These are phyloP conservation scores for Nephrotoma appendiculata DNA, from an alignment of 2,888 invertebrate genomes.

Conservation along the genomic window DNA sequence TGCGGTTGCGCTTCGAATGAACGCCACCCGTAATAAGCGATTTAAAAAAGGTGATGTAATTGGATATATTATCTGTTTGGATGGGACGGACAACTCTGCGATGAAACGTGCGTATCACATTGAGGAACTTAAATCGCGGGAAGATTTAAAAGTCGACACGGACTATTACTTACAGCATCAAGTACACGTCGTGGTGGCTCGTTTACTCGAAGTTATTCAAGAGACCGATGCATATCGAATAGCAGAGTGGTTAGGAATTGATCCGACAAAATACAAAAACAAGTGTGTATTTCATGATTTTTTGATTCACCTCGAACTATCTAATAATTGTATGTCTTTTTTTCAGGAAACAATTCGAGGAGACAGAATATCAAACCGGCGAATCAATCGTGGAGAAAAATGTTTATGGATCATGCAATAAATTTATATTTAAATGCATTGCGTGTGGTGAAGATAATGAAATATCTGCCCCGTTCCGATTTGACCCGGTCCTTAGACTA, in stretches of 20 bases:
- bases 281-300: slow-evolving; percentile 17
- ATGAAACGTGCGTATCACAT: slow-evolving; percentile 89
- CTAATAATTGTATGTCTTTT: neutral
- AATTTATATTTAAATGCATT: slow-evolving; percentile 50
- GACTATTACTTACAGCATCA: slow-evolving; percentile 91
- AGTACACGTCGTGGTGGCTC: slow-evolving; percentile 88
- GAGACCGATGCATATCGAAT: slow-evolving; percentile 82
- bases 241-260: slow-evolving; percentile 74
- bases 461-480: slow-evolving; percentile 36
- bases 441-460: slow-evolving; percentile 41
- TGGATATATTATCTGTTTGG: slow-evolving; percentile 88
- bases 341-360: slow-evolving; percentile 29
- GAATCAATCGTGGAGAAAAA: slow-evolving; percentile 31
- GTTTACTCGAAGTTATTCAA: slow-evolving; percentile 91
- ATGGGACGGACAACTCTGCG: slow-evolving; percentile 63
- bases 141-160: slow-evolving; percentile 59
- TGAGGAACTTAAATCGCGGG: slow-evolving; percentile 67
- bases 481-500: slow-evolving; percentile 32
- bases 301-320: neutral
- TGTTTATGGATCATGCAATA: slow-evolving; percentile 42
- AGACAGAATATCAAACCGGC: slow-evolving; percentile 30
- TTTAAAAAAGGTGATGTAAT: slow-evolving; percentile 91
- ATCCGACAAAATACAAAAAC: slow-evolving; percentile 35
- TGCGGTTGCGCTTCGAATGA: slow-evolving; percentile 75
- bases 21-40: slow-evolving; percentile 61